Evolutionary conservation across 2,797 vertebrate genomes (phyloP), one percentile per base, ranked within the genome.

Genomic region (Trachurus trachurus): DNA sequence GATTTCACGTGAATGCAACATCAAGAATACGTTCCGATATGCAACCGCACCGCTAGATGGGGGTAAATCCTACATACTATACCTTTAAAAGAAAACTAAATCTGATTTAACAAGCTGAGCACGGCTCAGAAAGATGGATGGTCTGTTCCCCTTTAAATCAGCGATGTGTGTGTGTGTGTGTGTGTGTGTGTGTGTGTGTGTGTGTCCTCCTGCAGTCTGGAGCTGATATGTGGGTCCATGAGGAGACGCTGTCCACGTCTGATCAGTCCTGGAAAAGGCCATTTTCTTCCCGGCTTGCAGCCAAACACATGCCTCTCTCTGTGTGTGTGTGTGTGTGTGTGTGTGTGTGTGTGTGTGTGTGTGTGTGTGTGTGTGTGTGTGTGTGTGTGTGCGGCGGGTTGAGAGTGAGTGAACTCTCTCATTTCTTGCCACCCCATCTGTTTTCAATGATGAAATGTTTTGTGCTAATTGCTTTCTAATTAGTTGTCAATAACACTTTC

Each of bases 401-500:
- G 47, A 74, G 68, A 73, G 81, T 12, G 47, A 37, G 56, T 5
- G 3, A 62, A 71, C 81, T 39, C 74, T 80, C 73, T 83, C 87
- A 80, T 86, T 91, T 86, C 88, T 63, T 77, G 57, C 83, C 83
- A 84, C 80, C 83, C 87, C 92, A 95, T 94, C 93, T 94, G 91
- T 87, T 93, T 94, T 83, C 90, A 94, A 95, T 96, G 94, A 94
- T 89, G 82, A 93, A 68, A 86, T 87, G 84, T 93, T 92, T 90
- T 61, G 17, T 82, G 83, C 84, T 94, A 94, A 95, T 94, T 95
- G 89, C 79, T 87, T 87, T 94, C 86, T 95, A 96, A 96, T 95
- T 94, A 93, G 86, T 93, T 92, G 93, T 95, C 94, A 95, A 95
- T 92, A 95, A 94, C 74, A 39, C 82, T 70, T 92, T 95, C 94